These are phyloP conservation scores for Ciconia nigra DNA, from an alignment of 2,797 vertebrate species.

Conservation along the genomic window DNA sequence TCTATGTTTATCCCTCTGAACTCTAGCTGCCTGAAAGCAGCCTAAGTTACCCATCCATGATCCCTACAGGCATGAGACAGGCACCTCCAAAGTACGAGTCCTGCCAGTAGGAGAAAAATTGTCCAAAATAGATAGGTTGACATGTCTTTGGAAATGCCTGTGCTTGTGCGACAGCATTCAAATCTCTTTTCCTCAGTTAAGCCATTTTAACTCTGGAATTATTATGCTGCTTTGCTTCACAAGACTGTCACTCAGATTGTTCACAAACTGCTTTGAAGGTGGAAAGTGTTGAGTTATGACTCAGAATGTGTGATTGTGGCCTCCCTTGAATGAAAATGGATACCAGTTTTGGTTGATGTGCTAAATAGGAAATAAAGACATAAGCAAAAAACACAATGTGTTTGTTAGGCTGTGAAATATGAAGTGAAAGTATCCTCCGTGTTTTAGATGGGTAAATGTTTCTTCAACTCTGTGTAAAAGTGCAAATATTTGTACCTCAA, in stretches of 20 bases:
- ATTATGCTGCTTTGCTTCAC: neutral
- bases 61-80: neutral
- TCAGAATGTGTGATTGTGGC: neutral
- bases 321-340: neutral
- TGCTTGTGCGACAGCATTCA: neutral
- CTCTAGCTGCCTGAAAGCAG: neutral
- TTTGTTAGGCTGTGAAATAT: neutral
- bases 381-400: neutral
- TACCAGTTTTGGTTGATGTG: neutral
- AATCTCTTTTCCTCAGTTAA: constrained; percentile 18
- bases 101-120: neutral
- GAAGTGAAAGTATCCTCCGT: neutral
- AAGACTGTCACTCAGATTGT: neutral
- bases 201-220: constrained; percentile 9
- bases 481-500: neutral
- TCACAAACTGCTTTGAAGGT: constrained; percentile 25
- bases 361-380: neutral
- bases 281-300: constrained; percentile 3
- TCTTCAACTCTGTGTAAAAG: neutral
- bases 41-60: neutral
- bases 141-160: neutral
- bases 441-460: neutral
- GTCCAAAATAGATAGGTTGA: neutral
- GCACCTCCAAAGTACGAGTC: neutral
- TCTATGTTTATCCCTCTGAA: neutral